Evolutionary conservation across 2,113 vertebrate species (phyloP).

Genomic region (Microcebus tavaratra): DNA sequence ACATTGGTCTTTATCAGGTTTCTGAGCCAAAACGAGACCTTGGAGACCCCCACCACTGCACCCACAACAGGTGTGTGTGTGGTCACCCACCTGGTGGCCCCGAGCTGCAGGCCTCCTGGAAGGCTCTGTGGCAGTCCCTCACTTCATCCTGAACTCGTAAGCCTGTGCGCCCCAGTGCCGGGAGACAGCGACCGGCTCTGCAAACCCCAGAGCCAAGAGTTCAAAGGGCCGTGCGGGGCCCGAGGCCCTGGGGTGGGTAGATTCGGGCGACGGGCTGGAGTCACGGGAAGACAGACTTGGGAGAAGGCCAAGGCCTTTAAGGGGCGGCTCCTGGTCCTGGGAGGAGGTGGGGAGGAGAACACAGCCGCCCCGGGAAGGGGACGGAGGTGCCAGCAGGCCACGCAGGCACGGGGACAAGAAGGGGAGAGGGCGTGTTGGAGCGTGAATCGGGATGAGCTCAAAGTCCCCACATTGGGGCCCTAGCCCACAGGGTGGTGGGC

Average conservation of each 20-base stretch:
- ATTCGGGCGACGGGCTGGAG: neutral
- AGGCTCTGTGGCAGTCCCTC: neutral
- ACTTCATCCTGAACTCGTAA: neutral
- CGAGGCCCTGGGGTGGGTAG: neutral
- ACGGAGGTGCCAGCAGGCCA: neutral
- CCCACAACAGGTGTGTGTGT: neutral
- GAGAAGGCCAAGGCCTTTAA: neutral
- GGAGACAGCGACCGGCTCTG: neutral
- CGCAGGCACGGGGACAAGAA: neutral
- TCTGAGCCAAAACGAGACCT: slow-evolving; percentile 7
- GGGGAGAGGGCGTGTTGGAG: too few relatives aligned
- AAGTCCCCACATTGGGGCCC: neutral
- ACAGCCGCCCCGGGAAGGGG: neutral
- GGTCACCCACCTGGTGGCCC: too few relatives aligned
- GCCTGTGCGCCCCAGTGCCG: neutral
- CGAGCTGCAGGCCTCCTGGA: neutral
- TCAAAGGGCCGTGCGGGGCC: neutral
- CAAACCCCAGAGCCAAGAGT: neutral
- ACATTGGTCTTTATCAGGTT: neutral
- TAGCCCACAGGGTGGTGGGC: too few relatives aligned
- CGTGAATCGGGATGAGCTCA: neutral
- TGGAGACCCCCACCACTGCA: neutral
- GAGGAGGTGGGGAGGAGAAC: neutral
- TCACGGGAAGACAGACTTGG: neutral
- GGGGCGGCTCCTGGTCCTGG: neutral